Evolutionary conservation across 2,113 vertebrate genomes (phyloP).

Genomic region (Catharus fuscescens): DNA sequence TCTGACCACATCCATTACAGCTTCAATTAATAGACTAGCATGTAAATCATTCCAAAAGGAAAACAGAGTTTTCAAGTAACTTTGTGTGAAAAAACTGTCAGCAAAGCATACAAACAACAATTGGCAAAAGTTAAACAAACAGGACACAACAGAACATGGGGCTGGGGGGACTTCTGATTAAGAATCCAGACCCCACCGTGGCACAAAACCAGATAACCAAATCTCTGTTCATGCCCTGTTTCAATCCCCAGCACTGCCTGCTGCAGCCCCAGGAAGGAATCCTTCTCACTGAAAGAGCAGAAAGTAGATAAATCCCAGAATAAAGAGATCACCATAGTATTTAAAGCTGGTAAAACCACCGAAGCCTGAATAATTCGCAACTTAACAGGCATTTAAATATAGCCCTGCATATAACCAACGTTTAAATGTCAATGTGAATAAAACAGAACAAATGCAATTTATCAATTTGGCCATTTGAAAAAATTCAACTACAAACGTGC

Average conservation of each 20-base stretch:
- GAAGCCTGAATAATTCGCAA: slow-evolving; percentile 23
- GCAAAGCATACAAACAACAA: neutral
- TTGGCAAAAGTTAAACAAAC: neutral
- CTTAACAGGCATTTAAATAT: slow-evolving; percentile 16
- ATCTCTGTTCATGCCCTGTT: neutral
- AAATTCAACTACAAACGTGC: neutral
- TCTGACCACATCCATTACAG: neutral
- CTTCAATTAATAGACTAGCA: slow-evolving; percentile 31
- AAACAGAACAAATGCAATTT: neutral
- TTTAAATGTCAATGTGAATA: neutral
- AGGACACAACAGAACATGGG: neutral
- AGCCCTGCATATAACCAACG: neutral
- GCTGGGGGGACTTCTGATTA: neutral
- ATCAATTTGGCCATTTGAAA: neutral
- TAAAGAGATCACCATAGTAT: neutral
- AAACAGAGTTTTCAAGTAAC: slow-evolving; percentile 19
- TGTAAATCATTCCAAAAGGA: neutral
- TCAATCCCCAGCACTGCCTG: neutral
- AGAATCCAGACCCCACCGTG: neutral
- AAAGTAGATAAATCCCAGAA: neutral
- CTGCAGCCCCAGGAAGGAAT: neutral
- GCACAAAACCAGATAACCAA: neutral
- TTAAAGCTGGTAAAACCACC: neutral
- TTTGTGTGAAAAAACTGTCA: neutral
- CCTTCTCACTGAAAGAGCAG: neutral